phyloP scores from a whole-genome alignment of 2,113 vertebrate species.

The Dissostichus mawsoni region DNA sequence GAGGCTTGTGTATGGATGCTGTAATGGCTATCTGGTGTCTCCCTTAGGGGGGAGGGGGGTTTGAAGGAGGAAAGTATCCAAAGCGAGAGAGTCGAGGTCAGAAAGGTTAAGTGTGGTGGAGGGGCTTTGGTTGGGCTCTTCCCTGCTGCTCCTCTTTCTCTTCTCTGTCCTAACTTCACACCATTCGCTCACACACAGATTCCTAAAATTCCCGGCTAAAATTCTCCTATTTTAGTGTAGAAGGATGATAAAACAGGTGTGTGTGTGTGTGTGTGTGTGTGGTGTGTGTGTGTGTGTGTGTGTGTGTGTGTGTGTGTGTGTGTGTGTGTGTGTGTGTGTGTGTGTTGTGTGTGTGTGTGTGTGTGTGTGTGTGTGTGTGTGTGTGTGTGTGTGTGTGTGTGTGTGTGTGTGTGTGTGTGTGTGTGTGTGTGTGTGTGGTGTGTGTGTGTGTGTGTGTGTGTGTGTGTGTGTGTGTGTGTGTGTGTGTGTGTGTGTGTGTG shows the following conservation, averaged over 20 bases:
- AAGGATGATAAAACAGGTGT: constrained; percentile 29
- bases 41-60: constrained; percentile 59
- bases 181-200: constrained; percentile 2
- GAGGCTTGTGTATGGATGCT: constrained; percentile 54
- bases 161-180: constrained; percentile 41
- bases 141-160: constrained; percentile 21
- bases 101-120: constrained; percentile 83
- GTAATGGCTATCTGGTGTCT: constrained; percentile 87
- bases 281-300: background rate
- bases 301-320: background rate
- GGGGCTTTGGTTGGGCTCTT: constrained; percentile 70
- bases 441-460: background rate
- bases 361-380: background rate
- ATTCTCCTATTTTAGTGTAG: constrained; percentile 44
- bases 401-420: background rate
- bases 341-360: background rate
- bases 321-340: background rate
- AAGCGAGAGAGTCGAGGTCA: constrained; percentile 80
- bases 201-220: constrained; percentile 44
- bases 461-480: background rate
- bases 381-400: background rate
- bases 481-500: background rate
- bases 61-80: constrained; percentile 50
- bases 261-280: background rate
- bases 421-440: background rate